Percentiles rank a stretch among this genome's conserved stretches.
phyloP scores from a whole-genome alignment of 2,888 invertebrate genomes.

The Caenorhabditis imperialis region DNA sequence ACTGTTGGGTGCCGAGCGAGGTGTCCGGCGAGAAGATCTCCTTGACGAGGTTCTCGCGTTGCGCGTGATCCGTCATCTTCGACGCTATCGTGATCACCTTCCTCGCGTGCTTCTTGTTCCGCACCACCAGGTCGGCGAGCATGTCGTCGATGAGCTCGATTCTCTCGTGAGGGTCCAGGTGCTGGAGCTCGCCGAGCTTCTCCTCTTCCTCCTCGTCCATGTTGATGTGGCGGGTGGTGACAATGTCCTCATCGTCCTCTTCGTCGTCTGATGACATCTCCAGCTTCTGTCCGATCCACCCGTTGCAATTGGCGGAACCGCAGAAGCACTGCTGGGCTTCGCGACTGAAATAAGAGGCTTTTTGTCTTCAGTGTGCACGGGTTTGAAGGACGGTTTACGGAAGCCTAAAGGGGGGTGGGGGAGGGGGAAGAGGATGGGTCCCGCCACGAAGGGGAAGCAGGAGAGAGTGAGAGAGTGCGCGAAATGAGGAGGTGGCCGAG shows the following conservation, averaged over 20 bases:
- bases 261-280: slow-evolving; percentile 40
- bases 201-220: slow-evolving; percentile 33
- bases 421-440: too few relatives aligned
- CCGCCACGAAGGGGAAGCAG: too few relatives aligned
- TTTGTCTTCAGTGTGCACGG: too few relatives aligned
- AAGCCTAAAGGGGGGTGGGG: too few relatives aligned
- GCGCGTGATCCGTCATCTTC: slow-evolving; percentile 31
- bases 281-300: slow-evolving; percentile 88
- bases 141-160: slow-evolving; percentile 22
- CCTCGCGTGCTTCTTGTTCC: slow-evolving; percentile 28
- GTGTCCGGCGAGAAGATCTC: slow-evolving; percentile 34
- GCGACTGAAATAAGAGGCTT: slow-evolving; percentile 86
- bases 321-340: slow-evolving; percentile 97
- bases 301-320: slow-evolving; percentile 89
- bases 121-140: slow-evolving; percentile 19
- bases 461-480: too few relatives aligned
- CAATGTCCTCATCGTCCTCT: slow-evolving; percentile 43
- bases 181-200: slow-evolving; percentile 21
- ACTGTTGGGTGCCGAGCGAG: slow-evolving; percentile 12
- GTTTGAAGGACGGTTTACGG: too few relatives aligned
- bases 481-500: too few relatives aligned
- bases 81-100: slow-evolving; percentile 42
- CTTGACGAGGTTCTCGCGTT: slow-evolving; percentile 21
- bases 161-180: slow-evolving; percentile 5
- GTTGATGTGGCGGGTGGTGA: slow-evolving; percentile 26